Evolutionary conservation across 2,113 vertebrate genomes (phyloP).

Genomic region (Nanorana parkeri): DNA sequence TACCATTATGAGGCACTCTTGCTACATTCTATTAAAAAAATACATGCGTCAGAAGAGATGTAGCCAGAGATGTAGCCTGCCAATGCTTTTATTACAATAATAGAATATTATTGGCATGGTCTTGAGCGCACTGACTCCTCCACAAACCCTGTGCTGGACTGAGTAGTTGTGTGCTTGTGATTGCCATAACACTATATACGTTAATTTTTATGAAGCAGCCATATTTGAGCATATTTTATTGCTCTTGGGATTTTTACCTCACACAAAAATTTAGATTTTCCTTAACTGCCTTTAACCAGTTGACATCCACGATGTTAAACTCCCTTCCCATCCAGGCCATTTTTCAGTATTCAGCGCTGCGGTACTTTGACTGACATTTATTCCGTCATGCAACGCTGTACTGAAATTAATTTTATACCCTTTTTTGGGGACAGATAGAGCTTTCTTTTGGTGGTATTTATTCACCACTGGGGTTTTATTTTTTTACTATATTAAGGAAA

Average conservation of each 20-base stretch:
- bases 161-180: background rate
- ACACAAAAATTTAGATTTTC: too few relatives aligned
- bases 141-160: slow-evolving; percentile 3
- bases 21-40: background rate
- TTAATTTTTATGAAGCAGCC: background rate
- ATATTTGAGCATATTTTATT: background rate
- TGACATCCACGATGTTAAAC: too few relatives aligned
- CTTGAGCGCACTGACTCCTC: background rate
- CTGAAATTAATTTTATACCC: too few relatives aligned
- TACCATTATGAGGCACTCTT: background rate
- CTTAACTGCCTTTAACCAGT: too few relatives aligned
- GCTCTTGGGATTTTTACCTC: background rate
- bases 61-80: background rate
- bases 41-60: background rate
- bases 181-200: background rate
- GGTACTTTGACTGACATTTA: too few relatives aligned
- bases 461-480: too few relatives aligned
- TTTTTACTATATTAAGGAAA: too few relatives aligned
- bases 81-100: background rate
- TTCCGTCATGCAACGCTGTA: too few relatives aligned
- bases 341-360: too few relatives aligned
- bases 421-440: too few relatives aligned
- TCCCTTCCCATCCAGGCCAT: too few relatives aligned
- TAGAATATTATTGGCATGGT: background rate
- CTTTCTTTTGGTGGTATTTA: too few relatives aligned